Evolutionary conservation across 2,113 vertebrate genomes (phyloP).

Genomic region (Ceyx margarethae): DNA sequence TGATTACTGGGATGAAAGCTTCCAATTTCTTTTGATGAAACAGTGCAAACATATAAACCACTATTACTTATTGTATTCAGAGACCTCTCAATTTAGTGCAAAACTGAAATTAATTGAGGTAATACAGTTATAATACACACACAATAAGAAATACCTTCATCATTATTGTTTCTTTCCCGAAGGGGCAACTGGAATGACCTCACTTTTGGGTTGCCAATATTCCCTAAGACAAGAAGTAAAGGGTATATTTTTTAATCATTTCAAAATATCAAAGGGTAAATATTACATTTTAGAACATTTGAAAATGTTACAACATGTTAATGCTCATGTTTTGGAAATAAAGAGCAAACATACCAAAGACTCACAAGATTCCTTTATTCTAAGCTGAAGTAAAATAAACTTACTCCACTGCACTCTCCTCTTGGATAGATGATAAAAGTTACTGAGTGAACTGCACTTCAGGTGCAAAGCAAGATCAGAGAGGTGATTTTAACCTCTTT

Average conservation of each 20-base stretch:
- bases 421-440: background rate
- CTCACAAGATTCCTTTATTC: background rate
- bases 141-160: constrained; percentile 74
- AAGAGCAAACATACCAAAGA: background rate
- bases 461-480: background rate
- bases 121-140: background rate
- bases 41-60: background rate
- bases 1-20: background rate
- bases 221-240: constrained; percentile 54
- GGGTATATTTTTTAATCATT: background rate
- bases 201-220: constrained; percentile 56
- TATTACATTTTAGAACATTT: background rate
- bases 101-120: background rate
- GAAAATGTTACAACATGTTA: background rate
- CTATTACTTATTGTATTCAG: background rate
- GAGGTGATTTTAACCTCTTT: background rate
- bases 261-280: background rate
- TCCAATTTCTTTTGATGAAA: background rate
- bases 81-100: background rate
- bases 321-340: background rate
- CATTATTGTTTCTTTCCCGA: constrained; percentile 57
- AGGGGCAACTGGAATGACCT: constrained; percentile 63
- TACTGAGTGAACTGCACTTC: background rate
- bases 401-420: background rate
- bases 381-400: background rate